Evolutionary conservation across 2,113 vertebrate species (phyloP), one percentile per base, ranked within the genome.

Genomic region (Choloepus hoffmanni): DNA sequence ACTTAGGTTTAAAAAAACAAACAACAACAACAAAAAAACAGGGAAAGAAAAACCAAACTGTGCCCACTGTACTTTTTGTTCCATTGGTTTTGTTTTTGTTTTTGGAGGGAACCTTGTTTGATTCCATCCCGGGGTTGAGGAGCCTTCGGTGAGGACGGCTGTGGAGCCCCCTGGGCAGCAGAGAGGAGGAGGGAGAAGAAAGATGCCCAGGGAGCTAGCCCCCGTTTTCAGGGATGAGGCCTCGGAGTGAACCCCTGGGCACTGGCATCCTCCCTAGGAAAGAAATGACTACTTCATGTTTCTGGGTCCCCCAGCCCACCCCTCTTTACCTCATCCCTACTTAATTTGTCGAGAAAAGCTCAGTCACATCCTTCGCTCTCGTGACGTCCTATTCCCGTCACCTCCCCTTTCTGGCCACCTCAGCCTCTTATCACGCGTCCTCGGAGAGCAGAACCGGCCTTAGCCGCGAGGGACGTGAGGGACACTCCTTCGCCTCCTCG

Each of bases 1-100:
- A 43, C 76, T 95, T 65, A 96, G 97, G 95, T 97, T 85, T 86
- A 0, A 19, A 73, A 90, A 85, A 86, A 70, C n/a, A 19, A 73
- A 90, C 81, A 86, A 70, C n/a, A 91, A 45, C 43, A 45, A 45
- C 43, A 74, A 89, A 23, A 36, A 90, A 93, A 78, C 68, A 68
- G 62, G 90, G 90, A 76, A 79, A 96, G 40, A 88, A 93, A 96
- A 93, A n/a, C 67, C 95, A 76, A 73, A 16, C 5, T 0, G 3
- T 53, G 84, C 74, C 33, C 12, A 0, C 60, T n/a, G 62, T 85
- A 14, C 55, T 77, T n/a, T 26, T 45, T 33, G 72, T 63, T 53
- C 28, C 5, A 0, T 43, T 68, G 4, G 77, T 70, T 28, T 12
- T 30, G 19, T 4, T 15, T 45, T 45, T 45, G 43, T 45, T 45